Base-by-base conservation (phyloP, 2,888 invertebrate species). In the Drosophila testacea region DNA sequence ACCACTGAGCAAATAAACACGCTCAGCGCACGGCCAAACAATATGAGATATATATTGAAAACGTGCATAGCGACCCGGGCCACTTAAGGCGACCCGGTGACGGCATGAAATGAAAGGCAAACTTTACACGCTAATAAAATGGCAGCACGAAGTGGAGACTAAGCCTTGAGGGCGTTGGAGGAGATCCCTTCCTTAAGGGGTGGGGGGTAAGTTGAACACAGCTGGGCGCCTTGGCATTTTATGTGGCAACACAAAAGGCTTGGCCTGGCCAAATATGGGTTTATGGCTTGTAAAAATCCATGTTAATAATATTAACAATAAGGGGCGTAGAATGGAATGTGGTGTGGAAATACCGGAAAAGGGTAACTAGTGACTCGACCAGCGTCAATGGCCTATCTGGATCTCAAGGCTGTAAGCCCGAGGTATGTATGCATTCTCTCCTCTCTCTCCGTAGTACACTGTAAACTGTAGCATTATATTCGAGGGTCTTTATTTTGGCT, bases 281-380 rank as follows among this genome's bases (percentile, higher is more conserved):
- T 85, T 85, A 87, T 85, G 84, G 87, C 85, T 84, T 87, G 84
- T 87, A 85, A 85, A 87, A 85, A 87, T 82, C 85, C 85, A 87
- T 85, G 85, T 85, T 85, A 85, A 85, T 85, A 85, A 73, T 87
- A 87, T 85, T 84, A 87, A 87, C 81, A 85, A 80, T 80, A 61
- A 51, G 51, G 54, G 54, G 63, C 62, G 54, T 60, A 64, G 66
- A 47, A 36, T 32, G 69, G 27, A 50, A 39, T 62, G 54, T 52
- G 13, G 47, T 11, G 32, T 22, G 57, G 48, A 59, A 57, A 44
- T 41, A 44, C 62, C 77, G 73, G 64, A 81, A 83, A 83, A 81
- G 86, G 83, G 83, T 83, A 81, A 83, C 81, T 78, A 74, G 70
- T 68, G 65, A 60, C 62, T 66, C 41, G 55, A 55, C 56, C 66